Percentiles rank a stretch among this genome's conserved stretches.
phyloP scores from a whole-genome alignment of 2,113 vertebrate species.

The Cricetomys ansorgei region DNA sequence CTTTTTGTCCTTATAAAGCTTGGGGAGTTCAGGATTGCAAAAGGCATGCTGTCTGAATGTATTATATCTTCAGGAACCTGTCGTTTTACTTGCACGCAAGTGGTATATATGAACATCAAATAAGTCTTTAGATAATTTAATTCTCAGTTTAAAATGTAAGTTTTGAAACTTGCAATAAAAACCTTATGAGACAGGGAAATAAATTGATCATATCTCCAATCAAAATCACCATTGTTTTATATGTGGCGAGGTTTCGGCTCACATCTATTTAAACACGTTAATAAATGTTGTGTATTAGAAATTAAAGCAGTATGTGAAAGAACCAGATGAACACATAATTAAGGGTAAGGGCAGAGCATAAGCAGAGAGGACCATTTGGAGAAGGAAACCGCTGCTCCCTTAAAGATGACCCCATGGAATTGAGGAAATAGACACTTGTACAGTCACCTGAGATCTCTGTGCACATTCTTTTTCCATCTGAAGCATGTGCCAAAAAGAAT shows the following conservation, averaged over 20 bases:
- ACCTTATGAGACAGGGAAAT: neutral
- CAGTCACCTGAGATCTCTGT: neutral
- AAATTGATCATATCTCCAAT: neutral
- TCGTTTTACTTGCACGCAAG: neutral
- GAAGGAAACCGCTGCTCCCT: neutral
- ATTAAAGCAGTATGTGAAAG: neutral
- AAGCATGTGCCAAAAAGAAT: neutral
- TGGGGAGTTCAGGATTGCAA: neutral
- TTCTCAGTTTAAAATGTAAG: neutral
- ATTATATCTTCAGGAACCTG: neutral
- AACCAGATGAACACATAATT: neutral
- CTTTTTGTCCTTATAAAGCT: neutral
- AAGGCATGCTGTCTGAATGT: neutral
- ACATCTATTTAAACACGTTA: neutral
- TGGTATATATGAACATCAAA: neutral
- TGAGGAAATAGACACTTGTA: neutral
- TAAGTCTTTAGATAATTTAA: neutral
- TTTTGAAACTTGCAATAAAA: neutral
- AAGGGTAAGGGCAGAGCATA: neutral
- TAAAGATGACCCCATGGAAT: neutral
- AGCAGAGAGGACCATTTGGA: neutral
- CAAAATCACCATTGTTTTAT: neutral
- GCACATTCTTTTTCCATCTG: neutral
- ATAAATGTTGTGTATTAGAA: neutral
- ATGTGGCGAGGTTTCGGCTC: neutral